phyloP scores from a whole-genome alignment of 1,140 invertebrate species.

The Drosophila nannoptera region DNA sequence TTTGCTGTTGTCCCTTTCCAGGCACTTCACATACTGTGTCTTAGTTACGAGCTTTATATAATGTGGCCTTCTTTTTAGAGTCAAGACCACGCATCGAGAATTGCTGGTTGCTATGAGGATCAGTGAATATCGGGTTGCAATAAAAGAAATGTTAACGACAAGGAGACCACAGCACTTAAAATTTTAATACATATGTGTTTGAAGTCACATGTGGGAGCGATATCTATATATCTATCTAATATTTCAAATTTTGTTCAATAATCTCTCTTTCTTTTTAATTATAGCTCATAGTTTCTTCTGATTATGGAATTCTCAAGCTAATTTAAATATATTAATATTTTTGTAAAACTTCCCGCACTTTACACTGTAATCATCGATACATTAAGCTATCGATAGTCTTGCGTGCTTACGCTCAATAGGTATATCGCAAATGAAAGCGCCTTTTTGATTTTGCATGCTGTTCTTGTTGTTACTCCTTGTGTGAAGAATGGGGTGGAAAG shows the following conservation, averaged over 20 bases:
- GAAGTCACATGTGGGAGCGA: too few relatives aligned
- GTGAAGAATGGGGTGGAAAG: conserved; percentile 63
- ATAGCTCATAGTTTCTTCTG: too few relatives aligned
- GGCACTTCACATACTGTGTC: conserved; percentile 10
- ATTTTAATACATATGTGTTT: too few relatives aligned
- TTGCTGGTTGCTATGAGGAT: conserved; percentile 18
- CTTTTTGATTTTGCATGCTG: conserved; percentile 35
- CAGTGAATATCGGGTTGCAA: conserved; percentile 12
- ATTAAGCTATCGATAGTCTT: conserved; percentile 37
- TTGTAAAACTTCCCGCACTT: background rate
- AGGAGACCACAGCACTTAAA: conserved; percentile 7
- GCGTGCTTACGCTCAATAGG: conserved; percentile 11
- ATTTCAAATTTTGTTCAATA: too few relatives aligned
- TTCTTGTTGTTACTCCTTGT: conserved; percentile 47
- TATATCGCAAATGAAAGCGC: conserved; percentile 41
- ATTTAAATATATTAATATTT: background rate
- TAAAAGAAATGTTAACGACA: background rate
- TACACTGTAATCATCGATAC: conserved; percentile 15
- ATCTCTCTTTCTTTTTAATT: too few relatives aligned
- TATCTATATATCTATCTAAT: too few relatives aligned
- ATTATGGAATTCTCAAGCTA: too few relatives aligned
- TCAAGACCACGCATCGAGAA: background rate
- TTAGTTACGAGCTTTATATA: conserved; percentile 9
- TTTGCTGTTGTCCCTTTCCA: conserved; percentile 25
- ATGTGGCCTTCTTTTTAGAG: conserved; percentile 16